Evolutionary conservation across 2,888 invertebrate genomes (phyloP).

Genomic region (Acronicta alni): DNA sequence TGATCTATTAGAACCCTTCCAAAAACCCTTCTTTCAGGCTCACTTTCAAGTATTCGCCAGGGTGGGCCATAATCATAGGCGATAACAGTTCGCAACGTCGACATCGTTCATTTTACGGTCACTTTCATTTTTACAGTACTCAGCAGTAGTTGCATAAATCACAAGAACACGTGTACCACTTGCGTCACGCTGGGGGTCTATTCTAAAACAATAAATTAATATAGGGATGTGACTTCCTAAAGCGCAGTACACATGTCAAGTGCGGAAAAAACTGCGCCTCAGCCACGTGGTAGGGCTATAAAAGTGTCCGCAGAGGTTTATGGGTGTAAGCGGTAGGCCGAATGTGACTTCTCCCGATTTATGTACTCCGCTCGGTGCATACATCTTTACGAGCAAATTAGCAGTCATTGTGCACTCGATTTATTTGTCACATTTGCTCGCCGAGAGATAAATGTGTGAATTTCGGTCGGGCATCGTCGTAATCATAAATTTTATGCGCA

Average conservation of each 20-base stretch:
- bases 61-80: conserved; percentile 50
- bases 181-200: conserved; percentile 72
- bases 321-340: conserved; percentile 88
- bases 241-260: conserved; percentile 84
- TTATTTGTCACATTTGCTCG: conserved; percentile 78
- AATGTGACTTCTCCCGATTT: conserved; percentile 85
- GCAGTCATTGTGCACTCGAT: conserved; percentile 87
- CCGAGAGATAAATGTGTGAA: conserved; percentile 84
- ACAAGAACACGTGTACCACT: conserved; percentile 53
- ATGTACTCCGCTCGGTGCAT: conserved; percentile 83
- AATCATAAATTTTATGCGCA: conserved; percentile 58
- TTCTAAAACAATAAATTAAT: conserved; percentile 86
- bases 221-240: conserved; percentile 74
- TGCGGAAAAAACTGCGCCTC: conserved; percentile 83
- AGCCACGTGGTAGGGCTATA: conserved; percentile 88
- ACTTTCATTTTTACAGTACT: conserved; percentile 51
- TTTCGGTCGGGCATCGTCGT: conserved; percentile 66
- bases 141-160: conserved; percentile 54
- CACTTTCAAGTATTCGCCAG: conserved; percentile 49
- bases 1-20: conserved; percentile 8
- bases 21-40: conserved; percentile 25
- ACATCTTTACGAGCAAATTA: conserved; percentile 88
- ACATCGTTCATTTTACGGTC: conserved; percentile 55
- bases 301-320: conserved; percentile 88
- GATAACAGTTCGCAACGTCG: conserved; percentile 51